phyloP scores from a whole-genome alignment of 1,140 invertebrate genomes.

The Diachasma alloeum region DNA sequence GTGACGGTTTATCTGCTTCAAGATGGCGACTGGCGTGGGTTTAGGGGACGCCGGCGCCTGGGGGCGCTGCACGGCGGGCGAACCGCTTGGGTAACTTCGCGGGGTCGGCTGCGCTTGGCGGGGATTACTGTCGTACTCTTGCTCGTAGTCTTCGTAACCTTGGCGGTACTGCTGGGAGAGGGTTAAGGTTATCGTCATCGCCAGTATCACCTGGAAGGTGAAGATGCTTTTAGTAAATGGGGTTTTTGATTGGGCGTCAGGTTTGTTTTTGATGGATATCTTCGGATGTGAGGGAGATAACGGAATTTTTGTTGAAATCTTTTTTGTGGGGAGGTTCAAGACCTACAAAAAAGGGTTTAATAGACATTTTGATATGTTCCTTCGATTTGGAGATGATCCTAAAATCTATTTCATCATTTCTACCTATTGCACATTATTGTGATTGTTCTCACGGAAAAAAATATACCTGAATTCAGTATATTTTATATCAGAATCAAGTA shows the following conservation, averaged over 20 bases:
- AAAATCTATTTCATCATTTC: no score
- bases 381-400: neutral
- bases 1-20: conserved; percentile 87
- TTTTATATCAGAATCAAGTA: no score
- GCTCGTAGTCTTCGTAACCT: conserved; percentile 70
- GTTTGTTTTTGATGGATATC: neutral
- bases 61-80: conserved; percentile 52
- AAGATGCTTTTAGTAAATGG: neutral
- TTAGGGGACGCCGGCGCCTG: conserved; percentile 60
- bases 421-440: no score
- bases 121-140: conserved; percentile 49
- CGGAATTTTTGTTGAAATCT: neutral
- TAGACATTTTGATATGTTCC: neutral
- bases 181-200: conserved; percentile 50
- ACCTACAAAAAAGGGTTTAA: neutral
- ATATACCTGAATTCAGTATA: no score
- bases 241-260: neutral
- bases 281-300: neutral
- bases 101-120: conserved; percentile 67
- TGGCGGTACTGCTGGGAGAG: conserved; percentile 53
- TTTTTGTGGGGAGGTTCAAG: neutral
- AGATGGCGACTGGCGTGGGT: conserved; percentile 78
- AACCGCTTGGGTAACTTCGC: conserved; percentile 53
- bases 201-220: conserved; percentile 56
- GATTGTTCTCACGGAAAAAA: no score